Evolutionary conservation across 2,797 vertebrate genomes (phyloP).

Genomic region (Poeciliopsis paucimaculata): DNA sequence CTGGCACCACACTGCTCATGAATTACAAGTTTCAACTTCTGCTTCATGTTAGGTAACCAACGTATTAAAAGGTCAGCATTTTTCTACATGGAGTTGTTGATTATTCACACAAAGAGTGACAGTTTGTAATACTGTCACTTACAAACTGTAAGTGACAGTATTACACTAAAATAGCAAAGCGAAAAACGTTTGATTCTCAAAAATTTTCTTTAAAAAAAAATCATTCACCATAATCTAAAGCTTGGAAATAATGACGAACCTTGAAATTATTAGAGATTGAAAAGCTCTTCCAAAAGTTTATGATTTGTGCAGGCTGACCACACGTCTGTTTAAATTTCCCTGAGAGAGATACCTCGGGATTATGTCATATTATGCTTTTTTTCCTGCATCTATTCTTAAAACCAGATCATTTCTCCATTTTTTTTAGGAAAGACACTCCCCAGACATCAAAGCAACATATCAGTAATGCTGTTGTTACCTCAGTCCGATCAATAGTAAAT

Average conservation of each 20-base stretch:
- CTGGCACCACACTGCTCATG: slow-evolving; percentile 5
- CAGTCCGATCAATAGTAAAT: slow-evolving; percentile 69
- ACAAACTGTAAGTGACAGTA: too few relatives aligned
- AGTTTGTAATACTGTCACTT: neutral
- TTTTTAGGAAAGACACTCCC: slow-evolving; percentile 25
- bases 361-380: neutral
- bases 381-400: neutral
- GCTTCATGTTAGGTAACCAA: neutral
- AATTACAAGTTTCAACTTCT: neutral
- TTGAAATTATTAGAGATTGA: neutral
- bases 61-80: neutral
- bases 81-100: neutral
- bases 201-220: neutral
- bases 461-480: slow-evolving; percentile 54
- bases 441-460: slow-evolving; percentile 39
- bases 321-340: neutral
- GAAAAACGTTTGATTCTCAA: neutral
- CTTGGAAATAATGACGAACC: neutral
- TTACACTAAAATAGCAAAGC: neutral
- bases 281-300: neutral
- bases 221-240: neutral
- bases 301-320: neutral
- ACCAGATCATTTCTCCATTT: slow-evolving; percentile 16
- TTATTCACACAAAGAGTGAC: neutral
- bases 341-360: neutral